phyloP scores from a whole-genome alignment of 2,113 vertebrate genomes.

The Solenodon paradoxus region DNA sequence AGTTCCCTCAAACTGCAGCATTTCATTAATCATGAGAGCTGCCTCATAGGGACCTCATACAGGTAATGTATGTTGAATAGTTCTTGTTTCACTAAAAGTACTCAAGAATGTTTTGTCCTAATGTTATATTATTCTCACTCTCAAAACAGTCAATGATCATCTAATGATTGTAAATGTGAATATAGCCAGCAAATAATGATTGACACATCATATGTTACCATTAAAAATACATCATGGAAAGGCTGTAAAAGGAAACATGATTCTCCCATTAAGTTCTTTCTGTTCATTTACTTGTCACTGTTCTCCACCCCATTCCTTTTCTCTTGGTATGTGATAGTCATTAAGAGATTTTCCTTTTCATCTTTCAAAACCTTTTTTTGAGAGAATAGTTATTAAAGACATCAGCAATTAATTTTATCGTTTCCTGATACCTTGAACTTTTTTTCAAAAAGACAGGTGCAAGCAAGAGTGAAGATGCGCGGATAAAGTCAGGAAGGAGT shows the following conservation, averaged over 20 bases:
- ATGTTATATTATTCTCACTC: conserved; percentile 12
- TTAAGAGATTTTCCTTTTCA: background rate
- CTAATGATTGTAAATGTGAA: background rate
- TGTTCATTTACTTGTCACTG: background rate
- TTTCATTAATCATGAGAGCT: background rate
- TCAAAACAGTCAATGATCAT: background rate
- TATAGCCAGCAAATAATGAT: background rate
- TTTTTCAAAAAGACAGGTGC: too few species aligned
- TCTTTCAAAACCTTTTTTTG: background rate
- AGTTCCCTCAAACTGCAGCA: background rate
- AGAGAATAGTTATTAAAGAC: background rate
- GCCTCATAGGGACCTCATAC: background rate
- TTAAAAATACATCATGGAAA: background rate
- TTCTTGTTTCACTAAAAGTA: background rate
- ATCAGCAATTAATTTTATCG: background rate
- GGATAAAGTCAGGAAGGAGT: too few species aligned
- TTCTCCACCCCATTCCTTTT: conserved; percentile 10
- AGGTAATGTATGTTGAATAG: background rate
- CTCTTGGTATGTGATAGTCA: background rate
- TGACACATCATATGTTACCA: background rate
- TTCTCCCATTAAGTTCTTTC: background rate
- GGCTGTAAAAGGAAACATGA: background rate
- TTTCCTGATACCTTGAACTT: background rate
- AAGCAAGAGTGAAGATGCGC: too few species aligned
- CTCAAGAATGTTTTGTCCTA: background rate